Evolutionary conservation across 2,888 invertebrate genomes (phyloP).

Genomic region (Sylvicola cinctus): DNA sequence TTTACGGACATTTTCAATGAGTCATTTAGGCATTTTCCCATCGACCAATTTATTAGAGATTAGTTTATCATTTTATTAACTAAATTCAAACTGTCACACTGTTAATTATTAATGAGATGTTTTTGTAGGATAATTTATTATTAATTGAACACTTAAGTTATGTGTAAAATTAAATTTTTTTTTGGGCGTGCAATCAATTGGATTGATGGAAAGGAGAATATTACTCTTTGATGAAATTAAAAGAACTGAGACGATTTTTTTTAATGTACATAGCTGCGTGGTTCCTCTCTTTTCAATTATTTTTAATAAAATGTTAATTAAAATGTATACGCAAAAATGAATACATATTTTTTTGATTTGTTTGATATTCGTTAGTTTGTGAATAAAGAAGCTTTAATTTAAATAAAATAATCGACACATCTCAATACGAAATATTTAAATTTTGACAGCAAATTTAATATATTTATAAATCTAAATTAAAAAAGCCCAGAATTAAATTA

Average conservation of each 20-base stretch:
- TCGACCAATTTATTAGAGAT: constrained; percentile 37
- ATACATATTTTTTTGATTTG: constrained; percentile 3
- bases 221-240: background rate
- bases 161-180: background rate
- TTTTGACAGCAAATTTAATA: no score
- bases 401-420: no score
- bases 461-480: no score
- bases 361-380: constrained; percentile 1
- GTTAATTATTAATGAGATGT: background rate
- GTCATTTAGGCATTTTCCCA: constrained; percentile 51
- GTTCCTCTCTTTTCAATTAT: background rate
- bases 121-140: background rate
- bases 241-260: background rate
- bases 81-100: no score
- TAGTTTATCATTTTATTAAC: constrained; percentile 3
- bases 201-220: no score
- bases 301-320: background rate
- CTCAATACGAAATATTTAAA: no score
- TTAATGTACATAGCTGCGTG: background rate
- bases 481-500: no score
- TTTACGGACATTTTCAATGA: constrained; percentile 66
- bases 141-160: background rate
- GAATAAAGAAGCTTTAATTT: background rate
- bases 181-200: no score
- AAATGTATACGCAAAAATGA: background rate